A percentile compares a stretch with the other conserved stretches of the same genome.
Conservation (phyloP, 2,113 vertebrate genomes). For the Anarrhichthys ocellatus region DNA sequence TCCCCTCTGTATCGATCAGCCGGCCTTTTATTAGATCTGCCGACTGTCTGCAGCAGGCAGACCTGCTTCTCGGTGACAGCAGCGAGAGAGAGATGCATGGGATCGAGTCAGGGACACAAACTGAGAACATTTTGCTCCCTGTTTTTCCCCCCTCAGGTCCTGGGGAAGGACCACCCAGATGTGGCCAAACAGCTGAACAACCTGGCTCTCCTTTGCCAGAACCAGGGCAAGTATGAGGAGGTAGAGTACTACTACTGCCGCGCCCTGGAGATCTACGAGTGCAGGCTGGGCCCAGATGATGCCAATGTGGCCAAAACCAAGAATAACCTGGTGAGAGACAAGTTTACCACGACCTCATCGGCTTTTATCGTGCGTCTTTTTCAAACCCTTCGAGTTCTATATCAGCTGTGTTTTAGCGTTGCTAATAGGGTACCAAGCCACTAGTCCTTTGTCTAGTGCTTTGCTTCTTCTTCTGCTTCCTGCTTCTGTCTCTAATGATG, state of each 20-base stretch:
- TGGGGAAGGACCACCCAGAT: slow-evolving; percentile 96
- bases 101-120: not conserved
- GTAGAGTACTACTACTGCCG: slow-evolving; percentile 97
- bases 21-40: slow-evolving; percentile 61
- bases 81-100: not conserved
- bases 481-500: slow-evolving; percentile 18
- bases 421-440: not conserved
- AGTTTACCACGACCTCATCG: not conserved
- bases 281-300: slow-evolving; percentile 93
- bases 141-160: slow-evolving; percentile 83
- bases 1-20: slow-evolving; percentile 58
- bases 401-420: not conserved
- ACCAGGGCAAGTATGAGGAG: slow-evolving; percentile 98
- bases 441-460: not conserved
- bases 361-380: not conserved
- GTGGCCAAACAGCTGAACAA: slow-evolving; percentile 99
- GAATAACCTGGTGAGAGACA: slow-evolving; percentile 93
- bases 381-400: not conserved
- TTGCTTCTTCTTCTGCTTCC: not conserved
- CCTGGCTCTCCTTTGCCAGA: slow-evolving; percentile 96
- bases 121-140: slow-evolving; percentile 19
- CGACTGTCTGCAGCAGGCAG: slow-evolving; percentile 45
- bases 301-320: slow-evolving; percentile 98
- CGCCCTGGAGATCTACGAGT: slow-evolving; percentile 96
- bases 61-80: slow-evolving; percentile 9